Conservation (phyloP, 2,113 vertebrate species). For the Plecturocebus donacophilus region DNA sequence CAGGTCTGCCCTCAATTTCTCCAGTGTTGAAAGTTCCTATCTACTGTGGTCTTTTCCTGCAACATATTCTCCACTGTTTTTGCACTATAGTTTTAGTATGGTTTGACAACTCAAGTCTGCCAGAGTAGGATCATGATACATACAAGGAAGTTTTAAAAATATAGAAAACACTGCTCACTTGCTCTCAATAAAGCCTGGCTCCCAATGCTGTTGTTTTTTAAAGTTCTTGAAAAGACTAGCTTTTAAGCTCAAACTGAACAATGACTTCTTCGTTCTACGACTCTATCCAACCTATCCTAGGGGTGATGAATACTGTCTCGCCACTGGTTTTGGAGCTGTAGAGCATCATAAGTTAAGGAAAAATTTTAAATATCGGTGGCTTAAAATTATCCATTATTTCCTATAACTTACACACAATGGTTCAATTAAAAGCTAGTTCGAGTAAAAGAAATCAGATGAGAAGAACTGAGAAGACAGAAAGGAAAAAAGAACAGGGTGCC, state of each 20-base stretch:
- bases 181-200: not conserved
- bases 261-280: constrained; percentile 9
- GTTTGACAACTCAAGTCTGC: not conserved
- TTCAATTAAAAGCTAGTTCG: not conserved
- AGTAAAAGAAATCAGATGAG: not conserved
- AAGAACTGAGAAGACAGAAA: not conserved
- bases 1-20: not conserved
- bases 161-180: constrained; percentile 11
- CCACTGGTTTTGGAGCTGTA: not conserved
- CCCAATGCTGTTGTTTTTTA: not conserved
- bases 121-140: not conserved
- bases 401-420: not conserved
- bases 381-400: constrained; percentile 30
- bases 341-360: constrained; percentile 1
- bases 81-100: not conserved
- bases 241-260: constrained; percentile 33
- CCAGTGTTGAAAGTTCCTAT: not conserved
- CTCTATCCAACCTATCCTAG: not conserved
- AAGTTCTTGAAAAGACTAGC: not conserved
- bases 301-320: not conserved
- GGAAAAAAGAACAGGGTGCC: not conserved
- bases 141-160: not conserved
- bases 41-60: not conserved
- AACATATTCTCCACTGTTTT: not conserved
- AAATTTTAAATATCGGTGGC: not conserved